Percentiles rank a stretch among this genome's conserved stretches.
These are phyloP conservation scores for Pemphigus obesinymphae DNA, from an alignment of 1,140 invertebrate genomes.

Conservation along the genomic window DNA sequence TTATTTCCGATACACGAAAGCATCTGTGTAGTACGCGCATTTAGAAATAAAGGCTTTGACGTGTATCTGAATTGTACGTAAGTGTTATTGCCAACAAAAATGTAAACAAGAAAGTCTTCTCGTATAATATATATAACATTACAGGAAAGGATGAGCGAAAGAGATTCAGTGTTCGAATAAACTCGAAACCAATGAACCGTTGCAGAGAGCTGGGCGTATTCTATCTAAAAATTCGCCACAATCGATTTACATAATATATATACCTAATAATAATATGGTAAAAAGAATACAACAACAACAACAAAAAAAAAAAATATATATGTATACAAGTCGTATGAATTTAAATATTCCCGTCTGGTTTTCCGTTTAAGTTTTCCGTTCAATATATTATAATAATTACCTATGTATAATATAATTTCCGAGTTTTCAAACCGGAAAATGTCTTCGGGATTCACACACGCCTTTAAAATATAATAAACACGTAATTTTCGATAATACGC, in stretches of 20 bases:
- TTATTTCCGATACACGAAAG: not conserved
- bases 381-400: no score
- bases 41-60: not conserved
- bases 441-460: not conserved
- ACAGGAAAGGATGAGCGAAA: not conserved
- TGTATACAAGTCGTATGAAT: not conserved
- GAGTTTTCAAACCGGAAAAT: slow-evolving; percentile 11
- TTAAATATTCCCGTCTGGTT: not conserved
- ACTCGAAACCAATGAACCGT: not conserved
- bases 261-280: no score
- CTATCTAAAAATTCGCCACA: slow-evolving; percentile 11
- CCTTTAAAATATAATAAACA: not conserved
- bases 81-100: not conserved
- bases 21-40: not conserved
- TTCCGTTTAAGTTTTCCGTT: not conserved
- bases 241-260: slow-evolving; percentile 1
- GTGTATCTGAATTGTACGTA: not conserved
- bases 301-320: not conserved
- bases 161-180: not conserved
- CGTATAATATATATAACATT: not conserved
- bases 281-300: no score
- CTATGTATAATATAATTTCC: not conserved
- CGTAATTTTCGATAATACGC: not conserved
- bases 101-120: not conserved
- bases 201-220: not conserved